Evolutionary conservation across 2,113 vertebrate species (phyloP).

Genomic region (Gallinago jamesoni): DNA sequence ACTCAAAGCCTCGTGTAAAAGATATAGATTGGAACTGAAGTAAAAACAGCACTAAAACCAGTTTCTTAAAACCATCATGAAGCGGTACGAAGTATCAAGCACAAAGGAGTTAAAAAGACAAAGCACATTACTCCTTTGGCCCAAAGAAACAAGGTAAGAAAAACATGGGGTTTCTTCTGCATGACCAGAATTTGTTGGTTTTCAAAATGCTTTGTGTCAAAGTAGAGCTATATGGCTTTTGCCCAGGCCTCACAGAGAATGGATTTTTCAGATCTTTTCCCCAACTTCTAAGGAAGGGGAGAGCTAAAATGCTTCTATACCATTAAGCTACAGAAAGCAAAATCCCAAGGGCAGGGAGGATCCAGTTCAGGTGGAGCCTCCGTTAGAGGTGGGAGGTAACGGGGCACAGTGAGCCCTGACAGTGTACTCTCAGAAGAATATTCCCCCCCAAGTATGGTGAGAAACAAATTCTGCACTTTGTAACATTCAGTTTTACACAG

Average conservation of each 20-base stretch:
- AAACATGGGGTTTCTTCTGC: fast-evolving
- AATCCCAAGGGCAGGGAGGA: background rate
- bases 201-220: background rate
- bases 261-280: background rate
- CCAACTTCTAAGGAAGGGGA: background rate
- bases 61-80: background rate
- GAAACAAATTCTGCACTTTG: background rate
- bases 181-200: background rate
- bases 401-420: background rate
- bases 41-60: background rate
- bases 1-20: background rate
- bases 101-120: background rate
- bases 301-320: background rate
- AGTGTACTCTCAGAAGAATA: background rate
- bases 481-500: background rate
- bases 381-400: background rate
- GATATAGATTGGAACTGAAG: background rate
- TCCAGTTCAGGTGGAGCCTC: too few species aligned
- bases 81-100: background rate
- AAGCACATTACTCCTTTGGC: background rate
- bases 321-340: background rate
- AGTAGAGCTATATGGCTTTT: background rate
- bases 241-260: background rate
- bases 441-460: fast-evolving
- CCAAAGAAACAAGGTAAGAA: background rate